Conservation (phyloP, 2,888 invertebrate genomes). For the Axea sp. region DNA sequence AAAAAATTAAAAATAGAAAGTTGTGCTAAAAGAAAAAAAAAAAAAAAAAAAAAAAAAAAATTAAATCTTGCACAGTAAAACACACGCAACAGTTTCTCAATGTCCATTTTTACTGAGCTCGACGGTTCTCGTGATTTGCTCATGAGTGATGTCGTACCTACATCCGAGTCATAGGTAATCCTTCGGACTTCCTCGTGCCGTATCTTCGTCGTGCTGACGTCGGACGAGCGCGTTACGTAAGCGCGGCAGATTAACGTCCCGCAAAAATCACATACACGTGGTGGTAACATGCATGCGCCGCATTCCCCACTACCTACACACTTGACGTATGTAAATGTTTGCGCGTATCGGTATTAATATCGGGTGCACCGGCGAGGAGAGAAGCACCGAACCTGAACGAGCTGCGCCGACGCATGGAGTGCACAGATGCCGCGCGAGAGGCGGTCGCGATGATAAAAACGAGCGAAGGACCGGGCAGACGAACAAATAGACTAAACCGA, state of each 20-base stretch:
- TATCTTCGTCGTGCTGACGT: conserved; percentile 46
- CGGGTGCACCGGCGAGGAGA: conserved; percentile 29
- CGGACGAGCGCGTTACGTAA: conserved; percentile 55
- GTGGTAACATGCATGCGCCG: conserved; percentile 22
- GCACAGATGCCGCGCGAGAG: conserved; percentile 7
- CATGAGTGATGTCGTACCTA: conserved; percentile 36
- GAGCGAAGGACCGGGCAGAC: conserved; percentile 61
- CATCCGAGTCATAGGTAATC: conserved; percentile 40
- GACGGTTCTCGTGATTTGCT: conserved; percentile 11
- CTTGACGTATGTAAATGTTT: conserved; percentile 55
- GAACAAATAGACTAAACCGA: conserved; percentile 66
- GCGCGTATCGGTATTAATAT: conserved; percentile 58
- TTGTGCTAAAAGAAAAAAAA: too few relatives aligned
- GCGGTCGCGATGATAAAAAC: conserved; percentile 40
- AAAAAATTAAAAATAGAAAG: too few relatives aligned
- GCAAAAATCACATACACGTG: conserved; percentile 19
- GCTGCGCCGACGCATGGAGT: too few relatives aligned
- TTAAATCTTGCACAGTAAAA: neutral
- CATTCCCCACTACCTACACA: conserved; percentile 47
- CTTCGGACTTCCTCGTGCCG: conserved; percentile 49
- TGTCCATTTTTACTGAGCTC: conserved; percentile 3
- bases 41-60: too few relatives aligned
- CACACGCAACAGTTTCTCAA: conserved; percentile 11
- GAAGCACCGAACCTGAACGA: conserved; percentile 6
- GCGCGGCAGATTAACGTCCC: conserved; percentile 50